Percentiles rank a stretch among this genome's conserved stretches.
These are phyloP conservation scores for Agelastica alni DNA, from an alignment of 2,888 invertebrate genomes.

Conservation along the genomic window DNA sequence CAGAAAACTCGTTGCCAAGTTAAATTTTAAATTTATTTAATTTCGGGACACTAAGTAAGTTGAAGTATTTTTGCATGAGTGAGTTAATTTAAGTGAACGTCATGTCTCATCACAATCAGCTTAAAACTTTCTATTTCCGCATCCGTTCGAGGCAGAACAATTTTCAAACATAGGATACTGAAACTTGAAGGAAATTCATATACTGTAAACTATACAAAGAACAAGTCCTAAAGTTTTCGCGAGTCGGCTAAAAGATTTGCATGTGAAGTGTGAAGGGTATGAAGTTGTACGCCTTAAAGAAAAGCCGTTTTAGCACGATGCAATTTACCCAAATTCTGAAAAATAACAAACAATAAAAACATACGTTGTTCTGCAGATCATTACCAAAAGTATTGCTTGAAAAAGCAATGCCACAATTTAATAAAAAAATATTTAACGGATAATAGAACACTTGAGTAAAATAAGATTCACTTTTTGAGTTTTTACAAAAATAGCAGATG, in stretches of 20 bases:
- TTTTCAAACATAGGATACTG: constrained; percentile 17
- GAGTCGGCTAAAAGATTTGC: constrained; percentile 36
- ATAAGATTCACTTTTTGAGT: no score
- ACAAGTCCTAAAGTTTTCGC: constrained; percentile 36
- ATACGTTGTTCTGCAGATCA: no score
- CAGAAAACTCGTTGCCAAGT: no score
- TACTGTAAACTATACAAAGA: constrained; percentile 32
- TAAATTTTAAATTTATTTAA: no score
- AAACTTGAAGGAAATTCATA: constrained; percentile 27
- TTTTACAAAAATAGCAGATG: no score
- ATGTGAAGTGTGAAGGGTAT: constrained; percentile 40
- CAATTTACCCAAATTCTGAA: no score
- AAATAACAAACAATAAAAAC: no score
- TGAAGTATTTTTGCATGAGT: constrained; percentile 6
- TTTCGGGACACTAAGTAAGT: neutral
- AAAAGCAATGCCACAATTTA: no score
- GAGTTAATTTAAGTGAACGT: constrained; percentile 15
- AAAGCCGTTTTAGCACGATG: constrained; percentile 13
- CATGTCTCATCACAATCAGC: constrained; percentile 22
- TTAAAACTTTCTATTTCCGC: constrained; percentile 23
- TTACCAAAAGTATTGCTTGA: no score
- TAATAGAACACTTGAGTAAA: no score
- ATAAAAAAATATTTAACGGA: no score
- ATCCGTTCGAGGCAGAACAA: constrained; percentile 17
- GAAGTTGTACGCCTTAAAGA: constrained; percentile 33